Base-by-base conservation (phyloP, 2,797 vertebrate species). In the Chaunax sp. region DNA sequence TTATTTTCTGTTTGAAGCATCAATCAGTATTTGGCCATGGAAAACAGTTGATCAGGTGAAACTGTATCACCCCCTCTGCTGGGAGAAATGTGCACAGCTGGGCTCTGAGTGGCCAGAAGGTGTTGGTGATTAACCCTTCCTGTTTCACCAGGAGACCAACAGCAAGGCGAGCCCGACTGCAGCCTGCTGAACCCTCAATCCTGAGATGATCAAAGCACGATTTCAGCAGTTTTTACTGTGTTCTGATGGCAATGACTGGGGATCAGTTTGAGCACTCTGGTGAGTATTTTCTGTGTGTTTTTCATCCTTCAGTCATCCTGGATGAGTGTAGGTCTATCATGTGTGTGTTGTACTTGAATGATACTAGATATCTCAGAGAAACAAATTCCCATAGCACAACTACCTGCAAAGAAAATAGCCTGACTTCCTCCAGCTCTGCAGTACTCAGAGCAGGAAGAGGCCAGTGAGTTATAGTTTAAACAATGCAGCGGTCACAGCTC, bases 81-180 rank as follows among this genome's bases (percentile, higher is more conserved):
- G 90, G 87, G 80, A 89, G 78, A 83, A 88, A 91, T 91, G 90
- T 69, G 82, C 7, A 70, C 35, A 73, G 72, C 69, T 49, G 64
- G 46, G n/a, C 37, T 49, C 51, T 62, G 30, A 64, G 51, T 84
- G 77, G 68, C 77, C 20, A 71, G 64, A 69, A 72, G 62, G 79
- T 75, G 85, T 91, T 86, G 77, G 89, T 83, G 77, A 91, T 90
- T 92, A 92, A 92, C 91, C 89, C 87, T 84, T 92, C 63, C 78
- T 60, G 78, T 75, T 38, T 63, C 79, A 81, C 59, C 75, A 75
- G 74, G 38, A 70, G 73, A 69, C 51, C 67, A 44, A 56, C 50
- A 68, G 68, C 59, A 45, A 81, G 75, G 79, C 23, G 71, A 84
- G 55, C 51, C 63, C 56, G 15, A 58, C 30, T 61, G 73, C 62